Evolutionary conservation across 2,113 vertebrate species (phyloP).

Genomic region (Pelobates fuscus): DNA sequence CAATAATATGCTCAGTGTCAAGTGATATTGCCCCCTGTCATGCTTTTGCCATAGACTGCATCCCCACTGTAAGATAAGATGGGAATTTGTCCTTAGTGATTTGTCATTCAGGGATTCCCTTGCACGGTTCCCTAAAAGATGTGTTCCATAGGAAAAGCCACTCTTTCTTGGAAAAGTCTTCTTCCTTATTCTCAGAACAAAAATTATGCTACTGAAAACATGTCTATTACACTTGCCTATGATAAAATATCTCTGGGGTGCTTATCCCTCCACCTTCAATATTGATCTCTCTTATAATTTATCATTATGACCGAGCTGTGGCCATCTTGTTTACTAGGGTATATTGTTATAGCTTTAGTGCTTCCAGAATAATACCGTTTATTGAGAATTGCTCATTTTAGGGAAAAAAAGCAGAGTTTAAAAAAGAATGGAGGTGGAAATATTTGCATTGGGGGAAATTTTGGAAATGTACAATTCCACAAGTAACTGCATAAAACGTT

Average conservation of each 20-base stretch:
- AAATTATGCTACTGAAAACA: not conserved
- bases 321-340: too few species aligned
- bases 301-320: too few species aligned
- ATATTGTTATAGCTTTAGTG: too few species aligned
- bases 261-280: too few species aligned
- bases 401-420: too few species aligned
- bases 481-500: too few species aligned
- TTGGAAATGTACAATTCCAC: too few species aligned
- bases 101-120: constrained; percentile 47
- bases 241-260: not conserved
- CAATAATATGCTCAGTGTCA: constrained; percentile 42
- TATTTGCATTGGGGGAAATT: too few species aligned
- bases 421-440: too few species aligned
- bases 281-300: too few species aligned
- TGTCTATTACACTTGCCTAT: not conserved
- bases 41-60: constrained; percentile 6
- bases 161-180: constrained; percentile 36
- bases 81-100: constrained; percentile 25
- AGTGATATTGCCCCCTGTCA: constrained; percentile 35
- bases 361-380: too few species aligned
- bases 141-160: constrained; percentile 14
- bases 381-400: too few species aligned
- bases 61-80: constrained; percentile 37
- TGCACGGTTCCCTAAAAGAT: constrained; percentile 21
- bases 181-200: not conserved